phyloP scores from a whole-genome alignment of 1,140 invertebrate species.

The Piezodorus guildinii region DNA sequence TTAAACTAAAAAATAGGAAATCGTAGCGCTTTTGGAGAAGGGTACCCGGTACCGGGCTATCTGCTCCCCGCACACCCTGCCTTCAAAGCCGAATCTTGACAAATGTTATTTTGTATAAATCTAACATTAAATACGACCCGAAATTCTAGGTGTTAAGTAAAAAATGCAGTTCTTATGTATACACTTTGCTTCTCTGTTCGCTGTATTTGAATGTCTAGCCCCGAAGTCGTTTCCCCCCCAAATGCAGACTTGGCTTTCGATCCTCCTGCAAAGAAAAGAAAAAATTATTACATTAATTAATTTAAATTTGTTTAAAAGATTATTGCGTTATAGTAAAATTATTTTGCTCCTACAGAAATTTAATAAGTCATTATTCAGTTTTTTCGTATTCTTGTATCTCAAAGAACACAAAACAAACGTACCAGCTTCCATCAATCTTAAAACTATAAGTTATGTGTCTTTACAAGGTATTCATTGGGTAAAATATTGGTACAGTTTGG shows the following conservation, averaged over 20 bases:
- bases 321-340: no score
- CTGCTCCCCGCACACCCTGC: background rate
- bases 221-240: slow-evolving; percentile 19
- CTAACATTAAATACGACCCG: slow-evolving; percentile 15
- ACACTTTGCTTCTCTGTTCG: slow-evolving; percentile 20
- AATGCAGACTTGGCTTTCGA: slow-evolving; percentile 1
- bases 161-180: slow-evolving; percentile 24
- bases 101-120: slow-evolving; percentile 15
- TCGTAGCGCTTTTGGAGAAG: background rate
- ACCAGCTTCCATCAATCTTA: no score
- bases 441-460: no score
- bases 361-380: no score
- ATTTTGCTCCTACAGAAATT: no score
- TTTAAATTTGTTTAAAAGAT: no score
- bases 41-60: background rate
- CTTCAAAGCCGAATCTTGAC: slow-evolving; percentile 10
- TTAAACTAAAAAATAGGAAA: slow-evolving; percentile 4
- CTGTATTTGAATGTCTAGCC: slow-evolving; percentile 26
- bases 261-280: background rate
- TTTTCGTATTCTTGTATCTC: no score
- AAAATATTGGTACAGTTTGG: no score
- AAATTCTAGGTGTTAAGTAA: slow-evolving; percentile 13
- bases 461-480: no score
- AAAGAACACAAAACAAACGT: no score
- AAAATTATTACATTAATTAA: background rate